Evolutionary conservation across 2,888 invertebrate genomes (phyloP), one percentile per base, ranked within the genome.

Genomic region (Frankliniella fusca): DNA sequence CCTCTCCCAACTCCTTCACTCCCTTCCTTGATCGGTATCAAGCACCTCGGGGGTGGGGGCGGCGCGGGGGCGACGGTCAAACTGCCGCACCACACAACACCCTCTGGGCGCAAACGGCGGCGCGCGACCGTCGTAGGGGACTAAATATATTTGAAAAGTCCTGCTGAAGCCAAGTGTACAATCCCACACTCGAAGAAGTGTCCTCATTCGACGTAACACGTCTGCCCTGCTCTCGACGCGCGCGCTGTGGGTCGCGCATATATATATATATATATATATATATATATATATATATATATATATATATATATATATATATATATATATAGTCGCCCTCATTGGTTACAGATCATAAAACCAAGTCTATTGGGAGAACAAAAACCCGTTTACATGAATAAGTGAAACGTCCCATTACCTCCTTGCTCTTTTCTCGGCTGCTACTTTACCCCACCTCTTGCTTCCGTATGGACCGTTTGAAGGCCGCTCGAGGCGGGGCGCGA

Each of bases 321-420:
- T n/a, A n/a, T n/a, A n/a, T n/a, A n/a, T n/a, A n/a, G 3, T 76
- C 70, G 70, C 5, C 54, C 54, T 54, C 70, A 76, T 76, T 76
- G 70, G 70, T 27, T 76, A 76, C 70, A 76, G 70, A 76, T 76
- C 70, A 76, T 76, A 27, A 76, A 76, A 76, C 27, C 23, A 76
- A 23, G n/a, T 23, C 70, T 11, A 20, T 27, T 76, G 8, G 70
- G 70, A 76, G 70, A 76, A 27, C 70, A 76, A 76, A 27, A 76
- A n/a, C 70, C 70, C 23, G n/a, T 76, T 76, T 12, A 61, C 70
- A 23, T 76, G 70, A 76, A 76, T 76, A 76, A 61, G 61, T 61
- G 61, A 76, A 76, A 27, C 70, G 23, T 76, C 27, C 12, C 70
- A 76, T 76, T 76, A 76, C n/a, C 61, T 61, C 61, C 18, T 61